Evolutionary conservation across 2,113 vertebrate species (phyloP).

Genomic region (Bombycilla garrulus): DNA sequence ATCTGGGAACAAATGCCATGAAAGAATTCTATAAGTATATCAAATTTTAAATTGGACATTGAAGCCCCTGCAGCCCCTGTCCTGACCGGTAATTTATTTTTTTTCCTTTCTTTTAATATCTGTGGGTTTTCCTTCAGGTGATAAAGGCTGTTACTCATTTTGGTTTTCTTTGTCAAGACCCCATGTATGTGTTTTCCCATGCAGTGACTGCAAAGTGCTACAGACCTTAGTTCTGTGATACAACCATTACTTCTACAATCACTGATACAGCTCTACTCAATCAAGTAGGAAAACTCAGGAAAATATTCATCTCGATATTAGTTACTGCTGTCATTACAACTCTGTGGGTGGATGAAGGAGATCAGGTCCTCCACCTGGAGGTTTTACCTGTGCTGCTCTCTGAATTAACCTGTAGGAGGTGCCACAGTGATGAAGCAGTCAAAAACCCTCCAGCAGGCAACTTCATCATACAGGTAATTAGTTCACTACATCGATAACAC

Average conservation of each 20-base stretch:
- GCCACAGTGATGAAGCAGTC: background rate
- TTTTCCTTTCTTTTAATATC: background rate
- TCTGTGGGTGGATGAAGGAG: background rate
- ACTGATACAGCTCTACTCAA: background rate
- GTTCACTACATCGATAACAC: background rate
- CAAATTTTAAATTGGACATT: background rate
- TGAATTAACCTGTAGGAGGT: slow-evolving; percentile 11
- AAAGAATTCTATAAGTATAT: background rate
- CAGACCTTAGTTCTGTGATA: background rate
- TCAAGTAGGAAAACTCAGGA: background rate
- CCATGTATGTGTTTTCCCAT: background rate
- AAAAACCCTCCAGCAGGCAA: slow-evolving; percentile 18
- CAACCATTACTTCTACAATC: background rate
- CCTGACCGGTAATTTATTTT: no score
- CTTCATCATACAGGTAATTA: slow-evolving; percentile 27
- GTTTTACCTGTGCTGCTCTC: background rate
- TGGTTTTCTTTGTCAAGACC: background rate
- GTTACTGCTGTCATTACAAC: background rate
- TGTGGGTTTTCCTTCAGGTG: background rate
- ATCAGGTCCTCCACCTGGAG: background rate
- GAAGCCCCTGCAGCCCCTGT: background rate
- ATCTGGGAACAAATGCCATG: background rate
- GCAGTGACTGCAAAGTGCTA: background rate
- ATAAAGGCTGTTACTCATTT: background rate
- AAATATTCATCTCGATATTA: background rate